A percentile compares a stretch with the other conserved stretches of the same genome.
Evolutionary conservation across 2,797 vertebrate genomes (phyloP).

Genomic region (Microctenopoma steveboyesi): DNA sequence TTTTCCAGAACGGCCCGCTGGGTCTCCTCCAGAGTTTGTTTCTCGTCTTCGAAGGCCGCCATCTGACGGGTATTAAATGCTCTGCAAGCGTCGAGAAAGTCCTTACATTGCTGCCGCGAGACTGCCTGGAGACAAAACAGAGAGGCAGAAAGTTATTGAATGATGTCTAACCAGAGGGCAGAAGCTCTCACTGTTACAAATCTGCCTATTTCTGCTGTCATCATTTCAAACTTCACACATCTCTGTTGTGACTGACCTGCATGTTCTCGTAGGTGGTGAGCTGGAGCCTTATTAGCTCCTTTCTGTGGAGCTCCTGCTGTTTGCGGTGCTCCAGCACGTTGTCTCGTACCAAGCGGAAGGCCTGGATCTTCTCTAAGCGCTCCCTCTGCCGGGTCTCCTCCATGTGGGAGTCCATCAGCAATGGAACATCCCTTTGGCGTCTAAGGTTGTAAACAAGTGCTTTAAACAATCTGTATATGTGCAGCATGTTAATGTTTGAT

Average conservation of each 20-base stretch:
- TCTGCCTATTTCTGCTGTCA: background rate
- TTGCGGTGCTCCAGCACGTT: conserved; percentile 79
- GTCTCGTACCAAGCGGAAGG: conserved; percentile 81
- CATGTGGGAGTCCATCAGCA: conserved; percentile 76
- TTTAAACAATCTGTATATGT: background rate
- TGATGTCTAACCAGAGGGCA: conserved; percentile 17
- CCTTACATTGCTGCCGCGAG: conserved; percentile 74
- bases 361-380: conserved; percentile 84
- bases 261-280: conserved; percentile 83
- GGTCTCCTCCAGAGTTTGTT: conserved; percentile 68
- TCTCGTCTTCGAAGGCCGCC: conserved; percentile 68
- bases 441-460: conserved; percentile 67
- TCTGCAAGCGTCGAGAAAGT: conserved; percentile 75
- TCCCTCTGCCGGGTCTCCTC: conserved; percentile 78
- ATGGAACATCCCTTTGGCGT: conserved; percentile 63
- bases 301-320: conserved; percentile 71
- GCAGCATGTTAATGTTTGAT: background rate
- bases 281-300: conserved; percentile 77
- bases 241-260: conserved; percentile 80
- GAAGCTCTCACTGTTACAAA: conserved; percentile 3
- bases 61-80: conserved; percentile 75
- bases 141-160: conserved; percentile 14
- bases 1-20: conserved; percentile 70
- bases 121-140: conserved; percentile 75
- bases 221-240: background rate